Conservation (phyloP, 1,140 invertebrate species). For the Leptinotarsa defecta region DNA sequence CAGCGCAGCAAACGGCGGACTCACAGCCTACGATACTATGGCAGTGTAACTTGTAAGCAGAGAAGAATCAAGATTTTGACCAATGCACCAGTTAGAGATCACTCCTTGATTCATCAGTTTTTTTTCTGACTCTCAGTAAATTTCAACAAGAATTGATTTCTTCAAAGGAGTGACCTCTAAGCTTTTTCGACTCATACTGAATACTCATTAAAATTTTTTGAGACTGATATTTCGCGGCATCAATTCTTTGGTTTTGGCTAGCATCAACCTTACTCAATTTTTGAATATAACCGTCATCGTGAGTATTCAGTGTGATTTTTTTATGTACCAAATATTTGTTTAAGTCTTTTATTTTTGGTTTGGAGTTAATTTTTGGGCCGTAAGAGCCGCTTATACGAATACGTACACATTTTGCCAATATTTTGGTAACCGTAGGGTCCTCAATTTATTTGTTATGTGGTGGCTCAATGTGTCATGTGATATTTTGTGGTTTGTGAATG, state of each 20-base stretch:
- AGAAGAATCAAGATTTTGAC: conserved; percentile 12
- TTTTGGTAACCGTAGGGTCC: conserved; percentile 11
- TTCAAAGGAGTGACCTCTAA: conserved; percentile 2
- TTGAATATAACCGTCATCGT: conserved; percentile 11
- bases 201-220: conserved; percentile 36
- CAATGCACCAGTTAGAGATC: not conserved
- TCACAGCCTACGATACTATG: conserved; percentile 96
- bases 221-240: conserved; percentile 33
- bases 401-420: conserved; percentile 52
- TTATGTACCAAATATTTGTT: conserved; percentile 40
- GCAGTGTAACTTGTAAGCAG: conserved; percentile 88
- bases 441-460: conserved; percentile 39
- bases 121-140: not conserved
- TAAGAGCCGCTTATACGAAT: conserved; percentile 45
- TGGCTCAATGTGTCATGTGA: conserved; percentile 58
- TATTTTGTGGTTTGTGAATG: conserved; percentile 57
- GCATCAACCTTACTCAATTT: conserved; percentile 15
- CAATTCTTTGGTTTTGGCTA: conserved; percentile 15
- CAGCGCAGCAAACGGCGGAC: conserved; percentile 69
- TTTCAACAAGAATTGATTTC: not conserved
- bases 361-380: conserved; percentile 31
- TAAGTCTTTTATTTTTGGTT: conserved; percentile 15
- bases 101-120: not conserved
- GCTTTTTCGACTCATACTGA: conserved; percentile 5
- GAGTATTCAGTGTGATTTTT: conserved; percentile 40